These are phyloP conservation scores for Thamnophis sirtalis DNA, from an alignment of 2,113 vertebrate species.

Conservation along the genomic window DNA sequence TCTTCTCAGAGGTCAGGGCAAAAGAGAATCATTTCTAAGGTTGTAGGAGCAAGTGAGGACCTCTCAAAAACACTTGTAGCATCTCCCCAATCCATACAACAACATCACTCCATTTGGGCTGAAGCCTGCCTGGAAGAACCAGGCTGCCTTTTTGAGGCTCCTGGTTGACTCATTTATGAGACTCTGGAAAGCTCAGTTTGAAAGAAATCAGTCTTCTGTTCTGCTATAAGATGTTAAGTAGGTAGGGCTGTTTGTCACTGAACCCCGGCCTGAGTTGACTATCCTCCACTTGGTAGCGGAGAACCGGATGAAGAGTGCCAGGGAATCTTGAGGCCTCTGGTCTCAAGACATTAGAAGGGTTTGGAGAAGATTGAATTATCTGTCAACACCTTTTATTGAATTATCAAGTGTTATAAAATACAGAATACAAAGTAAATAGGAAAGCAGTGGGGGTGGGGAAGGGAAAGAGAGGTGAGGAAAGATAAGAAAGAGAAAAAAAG, in stretches of 20 bases:
- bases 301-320: background rate
- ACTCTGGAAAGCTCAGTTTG: background rate
- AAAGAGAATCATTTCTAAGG: background rate
- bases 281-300: background rate
- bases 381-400: too few relatives aligned
- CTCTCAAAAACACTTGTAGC: background rate
- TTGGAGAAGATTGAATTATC: background rate
- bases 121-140: background rate
- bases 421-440: too few relatives aligned
- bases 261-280: background rate
- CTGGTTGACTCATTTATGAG: background rate
- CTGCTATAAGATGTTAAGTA: background rate
- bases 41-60: background rate
- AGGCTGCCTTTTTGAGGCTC: background rate
- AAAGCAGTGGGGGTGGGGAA: too few relatives aligned
- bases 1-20: background rate
- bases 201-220: background rate
- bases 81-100: background rate
- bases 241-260: background rate
- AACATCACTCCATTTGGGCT: background rate
- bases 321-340: background rate
- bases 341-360: background rate
- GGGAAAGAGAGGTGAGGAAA: too few relatives aligned
- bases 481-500: too few relatives aligned
- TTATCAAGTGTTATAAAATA: too few relatives aligned